Base-by-base conservation (phyloP, 2,113 vertebrate species). In the Grammomys surdaster region DNA sequence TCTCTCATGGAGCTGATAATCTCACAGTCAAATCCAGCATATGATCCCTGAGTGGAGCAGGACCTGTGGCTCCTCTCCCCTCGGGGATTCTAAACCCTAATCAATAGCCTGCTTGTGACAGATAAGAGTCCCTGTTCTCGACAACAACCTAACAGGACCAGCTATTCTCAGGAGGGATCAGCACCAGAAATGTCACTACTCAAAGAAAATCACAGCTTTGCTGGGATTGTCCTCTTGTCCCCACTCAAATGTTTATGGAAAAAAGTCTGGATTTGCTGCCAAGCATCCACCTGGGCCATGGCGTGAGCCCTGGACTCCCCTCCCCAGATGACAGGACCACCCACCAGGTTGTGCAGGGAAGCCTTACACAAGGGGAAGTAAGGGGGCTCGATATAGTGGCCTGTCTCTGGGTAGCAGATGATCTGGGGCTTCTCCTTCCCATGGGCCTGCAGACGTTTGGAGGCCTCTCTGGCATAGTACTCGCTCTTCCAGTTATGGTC, bases 401-500 rank as follows among this genome's bases (percentile, higher is more conserved):
- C 99, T 0, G 99, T 97, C 91, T 97, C 98, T 0, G 99, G 98
- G 88, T 99, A 99, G 67, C 92, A 98, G 40, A 99, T 40, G 40
- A 40, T 40, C 40, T 40, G 40, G 40, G 40, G 40, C 40, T 40
- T 40, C 40, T 40, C 40, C 40, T 40, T 40, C 40, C 40, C 40
- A 40, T 40, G 40, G 78, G 97, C 98, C 97, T 98, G 97, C 89
- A 99, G 98, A 26, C 70, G 97, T 13, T 98, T 98, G 43, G 98
- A 98, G 4, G 99, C 99, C 84, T 98, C 98, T 4, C 95, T 76
- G 13, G 99, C 99, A 97, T 97, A 99, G 73, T 99, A 98, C 24
- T 97, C 97, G 3, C 99, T 99, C 92, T 98, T 99, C 99, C 99
- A 99, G 98, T 99, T 99, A 92, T 3, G 98, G 98, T 99, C 99